Conservation (phyloP, 2,113 vertebrate genomes). For the Baryphthengus martii region DNA sequence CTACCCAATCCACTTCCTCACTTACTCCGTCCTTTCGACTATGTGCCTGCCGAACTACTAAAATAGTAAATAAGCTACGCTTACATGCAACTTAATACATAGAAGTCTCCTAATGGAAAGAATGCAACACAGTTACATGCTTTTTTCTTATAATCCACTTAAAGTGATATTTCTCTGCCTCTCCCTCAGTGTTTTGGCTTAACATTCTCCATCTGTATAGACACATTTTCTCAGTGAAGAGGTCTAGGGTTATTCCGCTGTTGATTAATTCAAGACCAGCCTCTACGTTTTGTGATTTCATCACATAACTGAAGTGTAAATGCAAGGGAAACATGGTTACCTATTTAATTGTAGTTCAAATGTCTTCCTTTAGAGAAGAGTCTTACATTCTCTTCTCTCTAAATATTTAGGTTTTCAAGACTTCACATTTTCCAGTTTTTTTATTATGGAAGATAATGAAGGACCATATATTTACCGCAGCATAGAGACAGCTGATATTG, state of each 20-base stretch:
- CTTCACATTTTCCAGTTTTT: neutral
- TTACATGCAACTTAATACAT: neutral
- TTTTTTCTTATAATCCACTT: neutral
- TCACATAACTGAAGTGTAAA: neutral
- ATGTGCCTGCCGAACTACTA: neutral
- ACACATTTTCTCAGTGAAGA: neutral
- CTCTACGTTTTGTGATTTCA: neutral
- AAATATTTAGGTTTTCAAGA: neutral
- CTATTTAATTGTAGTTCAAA: neutral
- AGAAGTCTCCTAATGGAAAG: neutral
- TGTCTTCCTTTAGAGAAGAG: neutral
- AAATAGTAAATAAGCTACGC: neutral
- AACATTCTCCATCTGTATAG: neutral
- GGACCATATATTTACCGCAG: neutral
- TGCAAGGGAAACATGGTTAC: neutral
- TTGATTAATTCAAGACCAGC: neutral
- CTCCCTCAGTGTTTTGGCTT: neutral
- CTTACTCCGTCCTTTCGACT: neutral
- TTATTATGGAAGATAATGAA: neutral
- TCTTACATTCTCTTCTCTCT: neutral
- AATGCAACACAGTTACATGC: neutral
- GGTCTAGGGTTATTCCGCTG: neutral
- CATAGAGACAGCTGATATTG: neutral
- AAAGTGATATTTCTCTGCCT: neutral
- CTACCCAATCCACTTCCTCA: neutral